phyloP scores from a whole-genome alignment of 2,113 vertebrate species.

The Amblyornis subalaris region DNA sequence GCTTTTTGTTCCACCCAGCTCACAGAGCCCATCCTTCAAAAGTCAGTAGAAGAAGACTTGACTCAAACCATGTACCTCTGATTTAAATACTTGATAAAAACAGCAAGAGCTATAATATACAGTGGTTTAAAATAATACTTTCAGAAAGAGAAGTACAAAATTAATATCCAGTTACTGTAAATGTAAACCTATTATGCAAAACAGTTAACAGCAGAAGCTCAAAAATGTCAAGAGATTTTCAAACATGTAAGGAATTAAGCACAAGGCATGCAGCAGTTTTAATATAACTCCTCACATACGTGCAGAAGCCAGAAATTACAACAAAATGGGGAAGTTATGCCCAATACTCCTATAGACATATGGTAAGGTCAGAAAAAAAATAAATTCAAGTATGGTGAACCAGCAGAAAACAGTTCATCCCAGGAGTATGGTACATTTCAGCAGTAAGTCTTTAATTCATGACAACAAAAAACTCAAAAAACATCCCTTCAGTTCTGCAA shows the following conservation, averaged over 20 bases:
- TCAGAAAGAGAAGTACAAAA: not conserved
- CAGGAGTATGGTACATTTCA: not conserved
- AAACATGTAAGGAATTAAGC: not conserved
- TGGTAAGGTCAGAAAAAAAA: not conserved
- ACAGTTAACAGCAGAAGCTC: not conserved
- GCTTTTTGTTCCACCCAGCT: not conserved
- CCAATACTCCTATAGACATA: accelerated
- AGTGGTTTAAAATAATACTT: not conserved
- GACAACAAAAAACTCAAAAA: not conserved
- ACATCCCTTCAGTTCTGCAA: not conserved
- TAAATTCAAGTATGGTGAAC: not conserved
- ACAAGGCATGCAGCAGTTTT: not conserved
- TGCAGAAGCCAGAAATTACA: not conserved
- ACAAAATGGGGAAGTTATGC: not conserved
- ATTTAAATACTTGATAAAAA: not conserved
- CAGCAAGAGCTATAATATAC: not conserved
- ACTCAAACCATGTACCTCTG: accelerated
- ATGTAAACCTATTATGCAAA: not conserved
- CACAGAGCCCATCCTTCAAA: not conserved
- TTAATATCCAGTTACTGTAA: not conserved
- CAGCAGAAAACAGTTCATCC: not conserved
- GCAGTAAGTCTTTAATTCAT: not conserved
- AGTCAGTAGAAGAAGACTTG: not conserved
- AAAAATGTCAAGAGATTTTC: not conserved
- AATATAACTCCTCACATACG: not conserved